A percentile compares a stretch with the other conserved stretches of the same genome.
phyloP scores from a whole-genome alignment of 2,113 vertebrate genomes.

The Nematolebias whitei region DNA sequence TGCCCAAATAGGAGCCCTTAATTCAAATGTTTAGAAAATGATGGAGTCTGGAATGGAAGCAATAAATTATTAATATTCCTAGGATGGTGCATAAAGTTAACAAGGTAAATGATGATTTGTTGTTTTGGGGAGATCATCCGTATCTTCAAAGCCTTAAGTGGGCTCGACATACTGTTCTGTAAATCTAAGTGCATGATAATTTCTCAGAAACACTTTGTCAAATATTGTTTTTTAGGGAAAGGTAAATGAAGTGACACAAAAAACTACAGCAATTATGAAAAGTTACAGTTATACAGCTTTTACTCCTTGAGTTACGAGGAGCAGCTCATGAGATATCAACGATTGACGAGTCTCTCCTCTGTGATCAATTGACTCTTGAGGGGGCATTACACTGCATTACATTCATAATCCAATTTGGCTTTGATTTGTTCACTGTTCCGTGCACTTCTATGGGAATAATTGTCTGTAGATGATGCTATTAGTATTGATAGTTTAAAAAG shows the following conservation, averaged over 20 bases:
- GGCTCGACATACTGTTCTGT: neutral
- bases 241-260: conserved; percentile 8
- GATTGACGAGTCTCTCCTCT: conserved; percentile 73
- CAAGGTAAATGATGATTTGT: conserved; percentile 34
- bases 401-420: conserved; percentile 82
- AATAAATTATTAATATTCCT: conserved; percentile 40
- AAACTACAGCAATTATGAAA: conserved; percentile 16
- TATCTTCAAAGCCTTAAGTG: conserved; percentile 12
- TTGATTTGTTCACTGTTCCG: conserved; percentile 82
- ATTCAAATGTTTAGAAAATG: conserved; percentile 32
- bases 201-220: neutral
- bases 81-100: conserved; percentile 30
- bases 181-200: neutral
- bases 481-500: conserved; percentile 81
- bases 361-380: conserved; percentile 79
- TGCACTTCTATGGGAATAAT: conserved; percentile 80
- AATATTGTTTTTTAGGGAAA: neutral
- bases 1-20: conserved; percentile 36
- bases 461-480: conserved; percentile 82
- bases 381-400: conserved; percentile 78
- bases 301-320: conserved; percentile 56
- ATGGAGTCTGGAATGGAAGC: conserved; percentile 19
- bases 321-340: conserved; percentile 69
- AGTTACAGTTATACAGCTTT: conserved; percentile 24
- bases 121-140: conserved; percentile 25